These are phyloP conservation scores for Euglossa dilemma DNA, from an alignment of 1,140 invertebrate genomes.

Conservation along the genomic window DNA sequence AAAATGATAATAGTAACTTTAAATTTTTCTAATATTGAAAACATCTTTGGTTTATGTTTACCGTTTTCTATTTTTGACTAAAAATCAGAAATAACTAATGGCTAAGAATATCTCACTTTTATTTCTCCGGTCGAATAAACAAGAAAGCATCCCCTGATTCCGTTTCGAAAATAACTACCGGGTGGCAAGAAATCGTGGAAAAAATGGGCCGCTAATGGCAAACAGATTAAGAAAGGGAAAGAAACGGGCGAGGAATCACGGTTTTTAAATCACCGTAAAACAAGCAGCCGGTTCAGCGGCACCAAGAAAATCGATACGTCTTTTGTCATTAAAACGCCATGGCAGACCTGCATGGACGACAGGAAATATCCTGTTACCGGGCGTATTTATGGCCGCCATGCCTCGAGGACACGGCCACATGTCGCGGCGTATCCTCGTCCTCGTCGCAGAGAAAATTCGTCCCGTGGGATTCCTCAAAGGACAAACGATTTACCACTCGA, in stretches of 20 bases:
- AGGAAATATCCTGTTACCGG: slow-evolving; percentile 73
- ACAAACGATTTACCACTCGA: slow-evolving; percentile 17
- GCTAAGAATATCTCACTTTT: not conserved
- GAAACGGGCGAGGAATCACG: too few relatives aligned
- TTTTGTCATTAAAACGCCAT: slow-evolving; percentile 62
- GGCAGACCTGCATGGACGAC: slow-evolving; percentile 48
- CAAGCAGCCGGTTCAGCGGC: slow-evolving; percentile 1
- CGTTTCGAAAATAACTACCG: too few relatives aligned
- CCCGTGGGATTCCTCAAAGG: slow-evolving; percentile 23
- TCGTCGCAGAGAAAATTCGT: slow-evolving; percentile 30
- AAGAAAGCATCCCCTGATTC: too few relatives aligned
- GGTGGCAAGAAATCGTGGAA: not conserved
- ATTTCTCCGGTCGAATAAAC: too few relatives aligned
- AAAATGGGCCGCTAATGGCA: not conserved
- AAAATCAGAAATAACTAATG: too few relatives aligned
- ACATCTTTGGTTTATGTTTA: too few relatives aligned
- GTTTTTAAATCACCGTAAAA: slow-evolving; percentile 25
- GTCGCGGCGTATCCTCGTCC: slow-evolving; percentile 48
- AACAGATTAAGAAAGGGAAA: not conserved
- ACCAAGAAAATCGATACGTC: slow-evolving; percentile 59
- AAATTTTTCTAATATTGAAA: too few relatives aligned
- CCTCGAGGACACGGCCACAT: slow-evolving; percentile 58
- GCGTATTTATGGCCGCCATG: slow-evolving; percentile 63
- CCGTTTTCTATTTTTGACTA: too few relatives aligned
- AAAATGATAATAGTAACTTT: too few relatives aligned